These are phyloP conservation scores for Steinernema feltiae DNA, from an alignment of 1,140 invertebrate genomes.

Conservation along the genomic window DNA sequence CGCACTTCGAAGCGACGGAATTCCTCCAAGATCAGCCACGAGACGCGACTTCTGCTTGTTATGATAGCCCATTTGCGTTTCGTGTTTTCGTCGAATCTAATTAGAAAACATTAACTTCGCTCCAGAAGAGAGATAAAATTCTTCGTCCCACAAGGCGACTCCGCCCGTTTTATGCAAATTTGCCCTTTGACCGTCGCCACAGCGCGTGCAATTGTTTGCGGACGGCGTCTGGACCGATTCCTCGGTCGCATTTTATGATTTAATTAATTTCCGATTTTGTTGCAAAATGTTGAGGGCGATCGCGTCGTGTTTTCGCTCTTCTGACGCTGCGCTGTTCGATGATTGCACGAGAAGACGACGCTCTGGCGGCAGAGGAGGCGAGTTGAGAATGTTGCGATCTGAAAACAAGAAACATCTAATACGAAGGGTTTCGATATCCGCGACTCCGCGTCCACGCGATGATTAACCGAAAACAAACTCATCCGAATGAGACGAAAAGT, in stretches of 20 bases:
- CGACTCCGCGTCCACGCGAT: too few relatives aligned
- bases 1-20: background rate
- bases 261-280: background rate
- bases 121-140: background rate
- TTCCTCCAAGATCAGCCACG: background rate
- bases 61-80: background rate
- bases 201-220: background rate
- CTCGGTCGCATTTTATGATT: background rate
- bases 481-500: too few relatives aligned
- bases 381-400: too few relatives aligned
- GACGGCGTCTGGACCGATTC: background rate
- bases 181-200: background rate
- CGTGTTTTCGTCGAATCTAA: background rate
- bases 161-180: conserved; percentile 2
- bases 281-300: background rate
- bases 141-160: background rate
- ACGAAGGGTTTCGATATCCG: too few relatives aligned
- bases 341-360: too few relatives aligned
- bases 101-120: background rate
- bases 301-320: too few relatives aligned
- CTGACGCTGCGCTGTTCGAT: too few relatives aligned
- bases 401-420: too few relatives aligned
- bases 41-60: background rate
- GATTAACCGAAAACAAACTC: too few relatives aligned
- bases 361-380: too few relatives aligned